These are phyloP conservation scores for Hedya salicella DNA, from an alignment of 2,888 invertebrate genomes.

Conservation along the genomic window DNA sequence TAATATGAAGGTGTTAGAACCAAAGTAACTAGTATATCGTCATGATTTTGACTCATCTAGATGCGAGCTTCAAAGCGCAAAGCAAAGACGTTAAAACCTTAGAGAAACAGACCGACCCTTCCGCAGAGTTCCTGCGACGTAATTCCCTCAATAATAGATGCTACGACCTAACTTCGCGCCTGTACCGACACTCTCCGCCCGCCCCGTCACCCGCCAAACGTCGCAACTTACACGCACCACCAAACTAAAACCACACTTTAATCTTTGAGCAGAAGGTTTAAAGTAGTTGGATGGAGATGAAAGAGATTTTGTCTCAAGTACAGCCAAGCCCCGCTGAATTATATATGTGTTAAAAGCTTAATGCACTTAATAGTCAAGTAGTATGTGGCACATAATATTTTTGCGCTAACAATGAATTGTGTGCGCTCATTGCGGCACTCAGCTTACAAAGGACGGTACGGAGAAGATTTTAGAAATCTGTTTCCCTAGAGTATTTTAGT, in stretches of 20 bases:
- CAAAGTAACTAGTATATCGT: background rate
- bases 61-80: constrained; percentile 1
- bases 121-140: constrained; percentile 60
- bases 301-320: constrained; percentile 54
- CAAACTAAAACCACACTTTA: constrained; percentile 54
- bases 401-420: constrained; percentile 51
- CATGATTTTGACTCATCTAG: background rate
- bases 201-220: constrained; percentile 50
- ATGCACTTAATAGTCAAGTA: constrained; percentile 75
- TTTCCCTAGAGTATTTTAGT: background rate
- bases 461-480: constrained; percentile 33
- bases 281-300: constrained; percentile 41
- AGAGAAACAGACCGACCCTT: constrained; percentile 28
- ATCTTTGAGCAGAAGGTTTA: constrained; percentile 42
- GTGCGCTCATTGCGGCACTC: constrained; percentile 22
- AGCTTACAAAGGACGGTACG: constrained; percentile 1
- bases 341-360: constrained; percentile 82
- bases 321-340: constrained; percentile 68
- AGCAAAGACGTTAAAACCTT: constrained; percentile 31
- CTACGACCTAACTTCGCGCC: constrained; percentile 80
- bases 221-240: background rate
- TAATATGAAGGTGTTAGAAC: background rate
- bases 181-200: constrained; percentile 71
- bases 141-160: constrained; percentile 83
- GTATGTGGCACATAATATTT: constrained; percentile 59